Evolutionary conservation across 2,888 invertebrate genomes (phyloP), one percentile per base, ranked within the genome.

Genomic region (Ophion costatus): DNA sequence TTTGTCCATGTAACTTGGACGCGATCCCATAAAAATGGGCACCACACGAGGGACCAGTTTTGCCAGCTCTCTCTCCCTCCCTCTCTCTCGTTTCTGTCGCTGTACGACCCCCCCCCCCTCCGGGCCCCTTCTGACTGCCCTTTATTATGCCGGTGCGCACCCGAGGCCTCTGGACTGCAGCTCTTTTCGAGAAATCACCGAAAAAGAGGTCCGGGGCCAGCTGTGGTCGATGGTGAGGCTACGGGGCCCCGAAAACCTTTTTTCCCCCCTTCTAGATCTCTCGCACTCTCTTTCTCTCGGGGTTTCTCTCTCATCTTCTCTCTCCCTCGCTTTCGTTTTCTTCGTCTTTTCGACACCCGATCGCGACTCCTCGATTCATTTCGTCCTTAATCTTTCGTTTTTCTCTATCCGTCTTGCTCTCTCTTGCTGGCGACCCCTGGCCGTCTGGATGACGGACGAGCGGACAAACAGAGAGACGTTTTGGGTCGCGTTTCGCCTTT

Each of bases 1-100:
- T 75, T 78, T 78, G 81, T 67, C 64, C 70, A 51, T 64, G 71
- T 64, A 76, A 79, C 76, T 64, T 87, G 84, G 75, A 83, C 70
- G 83, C 90, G 91, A 92, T 91, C 90, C 89, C 89, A 90, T 90
- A 89, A 91, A 92, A 91, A 91, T 92, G 91, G 88, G 88, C 87
- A 75, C 66, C 83, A 66, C 87, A 83, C 78, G 87, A 85, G 88
- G 83, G 90, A 92, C 93, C 91, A 92, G 92, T 92, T 92, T 91
- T 81, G 80, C 86, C 80, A 64, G 81, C 38, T 83, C 85, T 74
- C 63, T 64, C 76, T 71, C 63, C 66, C 38, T 24, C 42, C 10
- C 24, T 42, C 57, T 20, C 67, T 59, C 24, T 61, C 11, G 10
- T 14, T 20, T 7, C 56, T 66, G 33, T 29, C 64, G 87, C 86